Conservation (phyloP, 2,113 vertebrate genomes). For the Trogon surrucura region DNA sequence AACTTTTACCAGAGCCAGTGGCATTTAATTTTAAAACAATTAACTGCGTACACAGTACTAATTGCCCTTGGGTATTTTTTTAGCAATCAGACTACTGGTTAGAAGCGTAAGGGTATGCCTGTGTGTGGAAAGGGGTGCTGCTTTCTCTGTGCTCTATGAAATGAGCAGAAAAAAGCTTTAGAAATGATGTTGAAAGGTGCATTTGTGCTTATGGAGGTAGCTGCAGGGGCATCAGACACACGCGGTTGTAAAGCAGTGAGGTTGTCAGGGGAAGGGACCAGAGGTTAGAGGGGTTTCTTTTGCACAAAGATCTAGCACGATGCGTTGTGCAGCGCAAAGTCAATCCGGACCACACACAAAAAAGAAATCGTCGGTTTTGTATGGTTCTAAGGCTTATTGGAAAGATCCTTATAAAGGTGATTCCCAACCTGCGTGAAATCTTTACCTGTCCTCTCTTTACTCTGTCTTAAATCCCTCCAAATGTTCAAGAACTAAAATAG, state of each 20-base stretch:
- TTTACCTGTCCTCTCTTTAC: not conserved
- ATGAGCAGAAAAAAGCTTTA: not conserved
- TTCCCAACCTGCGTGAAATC: not conserved
- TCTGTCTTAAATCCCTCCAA: not conserved
- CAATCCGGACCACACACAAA: not conserved
- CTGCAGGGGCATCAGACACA: not conserved
- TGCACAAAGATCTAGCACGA: not conserved
- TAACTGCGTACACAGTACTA: conserved; percentile 15
- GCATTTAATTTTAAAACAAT: conserved; percentile 52
- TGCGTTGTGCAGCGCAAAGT: not conserved
- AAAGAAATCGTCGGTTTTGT: not conserved
- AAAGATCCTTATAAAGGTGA: not conserved
- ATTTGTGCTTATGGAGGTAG: not conserved
- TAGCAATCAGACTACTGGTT: not conserved
- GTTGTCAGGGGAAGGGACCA: not conserved
- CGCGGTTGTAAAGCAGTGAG: not conserved
- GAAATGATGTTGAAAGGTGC: not conserved
- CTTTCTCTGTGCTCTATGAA: not conserved
- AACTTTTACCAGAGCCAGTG: conserved; percentile 8
- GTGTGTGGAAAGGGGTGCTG: not conserved
- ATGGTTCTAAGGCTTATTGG: not conserved
- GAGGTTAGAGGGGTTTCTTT: not conserved
- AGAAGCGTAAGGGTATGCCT: not conserved
- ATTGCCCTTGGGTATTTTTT: conserved; percentile 14
- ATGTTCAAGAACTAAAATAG: not conserved